Percentiles rank a stretch among this genome's conserved stretches.
phyloP scores from a whole-genome alignment of 2,797 vertebrate genomes.

The Botia almorhae region DNA sequence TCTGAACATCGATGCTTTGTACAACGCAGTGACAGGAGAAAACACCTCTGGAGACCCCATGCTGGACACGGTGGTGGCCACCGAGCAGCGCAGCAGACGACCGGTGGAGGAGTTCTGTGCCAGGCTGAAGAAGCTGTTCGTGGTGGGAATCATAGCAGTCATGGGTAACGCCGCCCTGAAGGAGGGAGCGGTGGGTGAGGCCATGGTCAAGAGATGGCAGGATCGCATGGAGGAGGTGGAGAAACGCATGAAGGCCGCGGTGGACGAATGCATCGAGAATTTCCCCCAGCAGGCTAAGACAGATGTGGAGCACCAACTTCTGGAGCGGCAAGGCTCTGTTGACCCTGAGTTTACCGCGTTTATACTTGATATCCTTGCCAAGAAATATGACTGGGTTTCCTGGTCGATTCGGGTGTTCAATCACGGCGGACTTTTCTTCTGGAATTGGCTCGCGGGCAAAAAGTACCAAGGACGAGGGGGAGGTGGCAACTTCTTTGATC shows the following conservation, averaged over 20 bases:
- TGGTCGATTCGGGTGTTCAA: conserved; percentile 79
- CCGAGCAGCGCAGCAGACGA: conserved; percentile 73
- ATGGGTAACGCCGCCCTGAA: conserved; percentile 79
- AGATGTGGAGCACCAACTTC: conserved; percentile 72
- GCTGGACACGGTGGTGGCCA: conserved; percentile 73
- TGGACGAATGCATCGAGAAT: conserved; percentile 79
- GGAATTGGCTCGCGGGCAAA: conserved; percentile 82
- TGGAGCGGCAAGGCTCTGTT: conserved; percentile 63
- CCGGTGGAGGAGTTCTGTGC: conserved; percentile 82
- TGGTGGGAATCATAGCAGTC: conserved; percentile 79
- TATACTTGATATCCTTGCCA: conserved; percentile 70
- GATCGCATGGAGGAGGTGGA: conserved; percentile 78
- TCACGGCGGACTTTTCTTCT: conserved; percentile 75
- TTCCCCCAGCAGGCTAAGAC: conserved; percentile 77
- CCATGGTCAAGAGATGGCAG: conserved; percentile 80
- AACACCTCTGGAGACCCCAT: conserved; percentile 72
- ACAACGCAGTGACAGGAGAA: conserved; percentile 75
- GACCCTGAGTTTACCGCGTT: conserved; percentile 67
- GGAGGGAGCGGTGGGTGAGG: conserved; percentile 71
- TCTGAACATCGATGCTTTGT: conserved; percentile 79
- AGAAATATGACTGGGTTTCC: conserved; percentile 83
- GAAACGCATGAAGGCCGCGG: conserved; percentile 79
- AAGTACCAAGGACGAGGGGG: conserved; percentile 75
- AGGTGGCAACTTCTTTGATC: conserved; percentile 77
- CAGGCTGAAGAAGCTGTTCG: conserved; percentile 79